Base-by-base conservation (phyloP, 2,113 vertebrate genomes). In the Centrocercus urophasianus region DNA sequence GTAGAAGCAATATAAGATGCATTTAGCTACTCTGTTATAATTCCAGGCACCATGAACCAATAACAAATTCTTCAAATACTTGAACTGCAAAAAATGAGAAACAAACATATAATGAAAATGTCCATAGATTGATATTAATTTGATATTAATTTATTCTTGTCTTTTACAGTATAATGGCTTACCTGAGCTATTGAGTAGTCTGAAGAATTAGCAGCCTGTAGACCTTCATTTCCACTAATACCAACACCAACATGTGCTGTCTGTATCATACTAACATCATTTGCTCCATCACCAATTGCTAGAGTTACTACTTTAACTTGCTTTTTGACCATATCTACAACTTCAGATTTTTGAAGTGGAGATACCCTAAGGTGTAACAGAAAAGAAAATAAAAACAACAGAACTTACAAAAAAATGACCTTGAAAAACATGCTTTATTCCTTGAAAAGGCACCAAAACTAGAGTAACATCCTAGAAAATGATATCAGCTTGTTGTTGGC, bases 111-210 rank as follows among this genome's bases (percentile, higher is more conserved):
- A 66, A 74, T 88, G 85, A 78, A 85, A 75, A 84, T 13, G 72
- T 1, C 14, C 3, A 54, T 1, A 42, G 4, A 34, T 1, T 1
- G 32, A 13, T 34, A 75, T 18, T 32, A 56, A 72, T 32, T 2
- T 47, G 10, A 61, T 57, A 66, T 47, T 80, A 81, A 25, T 71
- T 83, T 47, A 77, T 8, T 77, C 54, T n/a, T 67, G 54, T 34
- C 61, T 74, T 85, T 79, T 69, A 52, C 32, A 84, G 13, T 32
- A 5, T 5, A 88, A 75, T 17, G 22, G 50, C 70, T 90, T 92
- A 99, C 99, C 98, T 99, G 99, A 60, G 99, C 99, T 88, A 99
- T 99, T n/a, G 99, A 99, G 96, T 99, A 99, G 93, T 99, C 99
- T 4, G 99, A 99, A 77, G 99, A 99, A 97, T 99, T 99, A 40